Evolutionary conservation across 2,888 invertebrate species (phyloP), one percentile per base, ranked within the genome.

Genomic region (Pachydiplax longipennis): DNA sequence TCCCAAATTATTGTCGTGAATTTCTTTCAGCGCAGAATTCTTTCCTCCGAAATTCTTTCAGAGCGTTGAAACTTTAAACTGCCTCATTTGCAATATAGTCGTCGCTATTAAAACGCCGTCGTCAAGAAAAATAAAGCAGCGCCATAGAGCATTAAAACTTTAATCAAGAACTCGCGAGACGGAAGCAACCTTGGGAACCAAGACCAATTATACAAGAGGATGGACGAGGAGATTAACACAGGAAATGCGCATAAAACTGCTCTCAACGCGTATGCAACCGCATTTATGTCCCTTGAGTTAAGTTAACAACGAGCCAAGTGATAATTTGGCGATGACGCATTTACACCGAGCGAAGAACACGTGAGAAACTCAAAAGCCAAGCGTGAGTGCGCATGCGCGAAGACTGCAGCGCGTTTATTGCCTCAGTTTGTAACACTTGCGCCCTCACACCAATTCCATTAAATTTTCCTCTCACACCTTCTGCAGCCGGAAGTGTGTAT

Each of bases 281-380:
- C 37, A 81, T 81, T 81, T 81, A 37, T 81, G 81, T 40, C 37
- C 81, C 40, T 35, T 5, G 37, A n/a, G 40, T 44, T 81, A 37
- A 81, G 81, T 81, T 81, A 37, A 44, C 40, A 81, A 81, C 81
- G 81, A 22, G 81, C 22, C 15, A 81, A 37, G 81, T 81, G 81
- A 81, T 81, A 81, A 81, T 81, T 81, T 81, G 81, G 37, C 18
- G 40, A 81, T 81, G 81, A 40, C 81, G 40, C 81, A 81, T 13
- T 81, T 81, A 81, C 25, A 25, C n/a, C 31, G 25, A 53, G 53
- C 10, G 73, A 73, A 73, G 73, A 73, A 73, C 73, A 31, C 31
- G 73, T 31, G 73, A 73, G 25, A 73, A 73, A 73, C 73, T 73
- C 25, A 31, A 73, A 73, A 73, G 25, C 73, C 25, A n/a, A 65